Evolutionary conservation across 2,113 vertebrate species (phyloP).

Genomic region (Seriola quinqueradiata): DNA sequence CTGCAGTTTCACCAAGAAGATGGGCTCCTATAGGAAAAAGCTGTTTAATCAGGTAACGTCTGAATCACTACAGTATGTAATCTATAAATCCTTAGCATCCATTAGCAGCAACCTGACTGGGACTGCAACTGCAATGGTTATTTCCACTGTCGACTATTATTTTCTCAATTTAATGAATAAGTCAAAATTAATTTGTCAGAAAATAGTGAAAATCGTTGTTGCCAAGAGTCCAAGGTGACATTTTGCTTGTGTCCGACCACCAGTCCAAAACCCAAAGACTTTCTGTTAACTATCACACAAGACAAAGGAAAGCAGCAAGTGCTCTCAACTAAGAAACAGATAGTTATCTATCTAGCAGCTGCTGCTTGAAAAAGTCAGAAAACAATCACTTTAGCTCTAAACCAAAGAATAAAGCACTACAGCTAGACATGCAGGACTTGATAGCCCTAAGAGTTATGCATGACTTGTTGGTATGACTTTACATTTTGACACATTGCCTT

Average conservation of each 20-base stretch:
- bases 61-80: background rate
- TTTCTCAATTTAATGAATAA: background rate
- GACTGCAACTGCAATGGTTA: background rate
- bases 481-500: background rate
- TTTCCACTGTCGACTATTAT: background rate
- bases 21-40: background rate
- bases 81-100: background rate
- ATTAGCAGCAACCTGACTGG: background rate
- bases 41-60: background rate
- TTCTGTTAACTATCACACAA: background rate
- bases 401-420: background rate
- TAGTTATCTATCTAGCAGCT: too few relatives aligned
- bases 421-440: background rate
- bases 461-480: background rate
- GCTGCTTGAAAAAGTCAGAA: background rate
- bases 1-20: background rate
- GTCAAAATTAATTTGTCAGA: too few relatives aligned
- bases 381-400: background rate
- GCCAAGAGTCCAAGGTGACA: background rate
- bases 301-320: background rate
- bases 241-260: background rate
- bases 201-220: background rate
- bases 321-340: background rate
- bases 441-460: background rate
- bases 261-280: too few relatives aligned